These are phyloP conservation scores for Chondrosia reniformis DNA, from an alignment of 37 sponge, comb jelly and placozoan genomes.

Conservation along the genomic window DNA sequence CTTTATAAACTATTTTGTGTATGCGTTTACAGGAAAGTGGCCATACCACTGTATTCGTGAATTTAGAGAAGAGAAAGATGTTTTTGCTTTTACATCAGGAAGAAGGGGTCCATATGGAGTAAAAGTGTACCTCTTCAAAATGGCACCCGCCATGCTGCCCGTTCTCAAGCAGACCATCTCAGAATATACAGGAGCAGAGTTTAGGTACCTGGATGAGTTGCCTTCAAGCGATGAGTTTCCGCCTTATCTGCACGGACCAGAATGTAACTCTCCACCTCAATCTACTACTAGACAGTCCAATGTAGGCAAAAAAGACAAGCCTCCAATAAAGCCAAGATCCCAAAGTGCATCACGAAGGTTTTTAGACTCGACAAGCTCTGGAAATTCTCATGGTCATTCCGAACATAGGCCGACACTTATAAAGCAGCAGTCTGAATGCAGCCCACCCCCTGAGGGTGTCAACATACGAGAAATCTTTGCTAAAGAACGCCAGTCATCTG, in stretches of 20 bases:
- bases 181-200: slow-evolving; percentile 13
- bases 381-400: neutral
- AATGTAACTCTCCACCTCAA: neutral
- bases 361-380: neutral
- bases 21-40: slow-evolving; percentile 9
- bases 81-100: slow-evolving; percentile 30
- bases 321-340: neutral
- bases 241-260: neutral
- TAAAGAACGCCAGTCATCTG: neutral
- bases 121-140: slow-evolving; percentile 13
- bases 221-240: slow-evolving; percentile 12
- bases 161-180: slow-evolving; percentile 15
- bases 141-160: neutral
- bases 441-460: neutral
- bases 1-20: neutral
- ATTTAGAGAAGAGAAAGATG: slow-evolving; percentile 23
- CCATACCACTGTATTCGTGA: slow-evolving; percentile 23
- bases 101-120: slow-evolving; percentile 12
- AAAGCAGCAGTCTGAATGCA: neutral
- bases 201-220: neutral
- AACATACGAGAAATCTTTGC: neutral
- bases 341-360: slow-evolving; percentile 5
- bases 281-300: neutral
- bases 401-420: neutral
- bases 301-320: neutral